Conservation (phyloP, 2,888 invertebrate species). For the Ryuthela nishihirai region DNA sequence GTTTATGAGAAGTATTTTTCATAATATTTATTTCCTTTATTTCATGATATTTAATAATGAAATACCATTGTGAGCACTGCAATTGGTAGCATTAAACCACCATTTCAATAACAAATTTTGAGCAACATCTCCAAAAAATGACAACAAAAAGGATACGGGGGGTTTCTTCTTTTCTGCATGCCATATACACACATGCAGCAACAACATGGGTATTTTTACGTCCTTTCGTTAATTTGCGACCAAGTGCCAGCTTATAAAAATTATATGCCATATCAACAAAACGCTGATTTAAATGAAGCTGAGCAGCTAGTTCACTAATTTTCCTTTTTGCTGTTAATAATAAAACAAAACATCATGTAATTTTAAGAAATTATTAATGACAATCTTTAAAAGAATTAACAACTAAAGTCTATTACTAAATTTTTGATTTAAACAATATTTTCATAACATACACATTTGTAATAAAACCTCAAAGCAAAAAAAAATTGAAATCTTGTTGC, state of each 20-base stretch:
- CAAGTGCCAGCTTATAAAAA: slow-evolving; percentile 87
- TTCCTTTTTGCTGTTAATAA: slow-evolving; percentile 60
- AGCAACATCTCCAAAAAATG: slow-evolving; percentile 17
- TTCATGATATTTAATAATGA: too few relatives aligned
- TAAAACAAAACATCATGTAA: not conserved
- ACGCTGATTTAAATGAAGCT: slow-evolving; percentile 80
- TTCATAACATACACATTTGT: too few relatives aligned
- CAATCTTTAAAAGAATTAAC: not conserved
- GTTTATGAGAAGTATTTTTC: too few relatives aligned
- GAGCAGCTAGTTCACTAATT: slow-evolving; percentile 79
- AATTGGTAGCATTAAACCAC: too few relatives aligned
- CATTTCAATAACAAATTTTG: too few relatives aligned
- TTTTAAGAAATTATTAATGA: not conserved
- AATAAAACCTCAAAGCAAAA: too few relatives aligned
- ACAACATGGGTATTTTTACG: slow-evolving; percentile 84
- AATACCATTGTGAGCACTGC: too few relatives aligned
- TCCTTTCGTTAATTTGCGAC: slow-evolving; percentile 80
- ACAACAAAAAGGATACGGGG: slow-evolving; percentile 66
- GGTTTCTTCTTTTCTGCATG: slow-evolving; percentile 90
- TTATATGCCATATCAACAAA: slow-evolving; percentile 90
- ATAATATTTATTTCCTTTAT: too few relatives aligned
- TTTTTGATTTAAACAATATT: too few relatives aligned
- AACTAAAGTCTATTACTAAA: too few relatives aligned
- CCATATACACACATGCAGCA: slow-evolving; percentile 96
- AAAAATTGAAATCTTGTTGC: too few relatives aligned